These are phyloP conservation scores for Eristalis arbustorum DNA, from an alignment of 2,888 invertebrate species.

Conservation along the genomic window DNA sequence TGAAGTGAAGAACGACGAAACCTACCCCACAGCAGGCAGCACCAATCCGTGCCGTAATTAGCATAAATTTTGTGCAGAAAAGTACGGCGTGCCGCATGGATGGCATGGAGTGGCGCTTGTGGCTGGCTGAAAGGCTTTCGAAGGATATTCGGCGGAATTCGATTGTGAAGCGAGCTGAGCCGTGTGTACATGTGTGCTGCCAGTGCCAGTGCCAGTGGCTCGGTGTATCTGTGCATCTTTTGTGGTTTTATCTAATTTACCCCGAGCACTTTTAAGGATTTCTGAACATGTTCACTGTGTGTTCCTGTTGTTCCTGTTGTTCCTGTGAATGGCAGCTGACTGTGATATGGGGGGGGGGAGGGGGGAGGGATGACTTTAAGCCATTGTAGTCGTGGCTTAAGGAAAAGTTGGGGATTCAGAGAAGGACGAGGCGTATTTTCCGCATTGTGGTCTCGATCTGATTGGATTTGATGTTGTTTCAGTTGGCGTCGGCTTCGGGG, in stretches of 20 bases:
- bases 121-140: slow-evolving; percentile 30
- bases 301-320: too few species aligned
- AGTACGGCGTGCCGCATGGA: neutral
- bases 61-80: slow-evolving; percentile 64
- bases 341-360: neutral
- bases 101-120: neutral
- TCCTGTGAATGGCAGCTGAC: neutral
- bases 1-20: slow-evolving; percentile 53
- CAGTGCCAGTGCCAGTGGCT: slow-evolving; percentile 36
- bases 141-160: slow-evolving; percentile 55
- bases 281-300: slow-evolving; percentile 27
- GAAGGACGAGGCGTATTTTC: too few species aligned
- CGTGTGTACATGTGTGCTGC: neutral
- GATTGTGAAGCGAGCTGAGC: slow-evolving; percentile 15
- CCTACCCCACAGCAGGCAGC: slow-evolving; percentile 36
- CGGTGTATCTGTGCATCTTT: slow-evolving; percentile 53
- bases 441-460: too few species aligned
- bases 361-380: too few species aligned
- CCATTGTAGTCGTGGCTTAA: too few species aligned
- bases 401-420: too few species aligned
- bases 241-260: slow-evolving; percentile 67
- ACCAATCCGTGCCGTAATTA: slow-evolving; percentile 68
- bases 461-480: too few species aligned
- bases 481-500: too few species aligned
- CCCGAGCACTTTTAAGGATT: slow-evolving; percentile 58